Base-by-base conservation (phyloP, 2,113 vertebrate genomes). In the Poeciliopsis turrubarensis region DNA sequence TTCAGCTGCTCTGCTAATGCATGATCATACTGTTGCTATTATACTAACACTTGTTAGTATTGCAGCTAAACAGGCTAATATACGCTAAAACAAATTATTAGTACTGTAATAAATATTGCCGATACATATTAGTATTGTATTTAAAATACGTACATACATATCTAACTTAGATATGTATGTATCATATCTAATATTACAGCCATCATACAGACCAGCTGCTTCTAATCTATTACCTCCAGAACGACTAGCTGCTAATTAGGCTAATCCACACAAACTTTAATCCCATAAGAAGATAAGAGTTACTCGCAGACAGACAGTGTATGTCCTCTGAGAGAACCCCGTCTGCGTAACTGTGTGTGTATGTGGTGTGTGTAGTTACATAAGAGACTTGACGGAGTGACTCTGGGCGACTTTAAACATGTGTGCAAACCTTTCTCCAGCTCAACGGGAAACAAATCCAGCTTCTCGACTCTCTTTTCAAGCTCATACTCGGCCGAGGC, bases 401-500 rank as follows among this genome's bases (percentile, higher is more conserved):
- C 85, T 87, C 83, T 80, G 72, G 0, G 2, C 68, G 68, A 70
- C 41, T 68, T 5, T 26, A 19, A 72, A 63, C 15, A 25, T 1
- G 30, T 44, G 0, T 31, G 15, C 75, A 81, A 87, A 98, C 97
- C 97, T 95, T 99, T 98, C 86, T 98, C 96, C 89, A 99, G 94
- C 92, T 98, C 97, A 41, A 99, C 97, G 0, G 97, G 97, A 89
- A 99, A 98, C 26, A 98, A 95, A 78, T 98, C 97, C 87, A 99
- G 90, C 82, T 96, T 94, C 91, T 99, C 97, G 29, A 99, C 97
- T 44, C 97, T 89, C 90, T 99, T 99, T 92, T 99, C 97, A 92
- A 98, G 94, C 91, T 99, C 97, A 0, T 99, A 99, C 86, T 99
- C 97, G 0, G 97, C 97, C 0, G 97, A 99, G 7, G 97, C 97